Evolutionary conservation across 2,888 invertebrate species (phyloP).

Genomic region (Rhamphomyia laevipes): DNA sequence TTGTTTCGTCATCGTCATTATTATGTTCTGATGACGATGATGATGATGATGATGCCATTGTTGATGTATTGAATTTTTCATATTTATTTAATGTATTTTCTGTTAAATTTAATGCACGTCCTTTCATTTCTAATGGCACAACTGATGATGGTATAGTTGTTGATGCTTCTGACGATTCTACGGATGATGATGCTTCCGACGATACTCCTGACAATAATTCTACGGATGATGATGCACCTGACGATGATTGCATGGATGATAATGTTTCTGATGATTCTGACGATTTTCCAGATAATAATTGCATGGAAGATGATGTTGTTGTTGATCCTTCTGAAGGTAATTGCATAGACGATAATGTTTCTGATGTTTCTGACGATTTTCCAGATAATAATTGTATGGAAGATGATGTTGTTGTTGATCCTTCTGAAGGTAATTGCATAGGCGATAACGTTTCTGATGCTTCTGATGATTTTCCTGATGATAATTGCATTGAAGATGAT

Average conservation of each 20-base stretch:
- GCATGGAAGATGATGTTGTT: background rate
- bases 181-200: background rate
- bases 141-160: background rate
- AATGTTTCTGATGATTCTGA: conserved; percentile 3
- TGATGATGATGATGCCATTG: background rate
- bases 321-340: background rate
- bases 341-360: conserved; percentile 7
- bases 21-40: background rate
- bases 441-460: conserved; percentile 7
- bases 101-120: conserved; percentile 13
- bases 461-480: background rate
- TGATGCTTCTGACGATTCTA: background rate
- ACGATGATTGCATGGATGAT: conserved; percentile 1
- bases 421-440: background rate
- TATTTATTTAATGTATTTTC: background rate
- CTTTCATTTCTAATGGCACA: conserved; percentile 1
- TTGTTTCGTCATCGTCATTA: background rate
- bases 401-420: background rate
- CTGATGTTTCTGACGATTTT: background rate
- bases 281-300: background rate
- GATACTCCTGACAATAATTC: background rate
- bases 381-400: no score
- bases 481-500: no score
- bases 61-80: background rate
- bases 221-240: background rate